These are phyloP conservation scores for Drosophila cracens DNA, from an alignment of 2,888 invertebrate genomes.

Conservation along the genomic window DNA sequence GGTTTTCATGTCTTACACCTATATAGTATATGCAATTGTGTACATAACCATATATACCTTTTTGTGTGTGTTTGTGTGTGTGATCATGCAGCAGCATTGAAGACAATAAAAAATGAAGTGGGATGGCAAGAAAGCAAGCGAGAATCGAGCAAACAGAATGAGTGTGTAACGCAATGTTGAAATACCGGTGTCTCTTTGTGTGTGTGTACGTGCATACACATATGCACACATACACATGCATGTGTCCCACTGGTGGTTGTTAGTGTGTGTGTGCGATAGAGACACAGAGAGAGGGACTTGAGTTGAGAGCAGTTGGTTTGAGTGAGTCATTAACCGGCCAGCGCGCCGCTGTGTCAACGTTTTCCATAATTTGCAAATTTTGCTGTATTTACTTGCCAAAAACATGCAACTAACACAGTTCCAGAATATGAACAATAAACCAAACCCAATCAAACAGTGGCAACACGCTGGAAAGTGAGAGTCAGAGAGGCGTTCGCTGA, in stretches of 20 bases:
- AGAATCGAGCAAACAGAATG: slow-evolving; percentile 46
- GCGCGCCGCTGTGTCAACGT: slow-evolving; percentile 46
- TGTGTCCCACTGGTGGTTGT: slow-evolving; percentile 11
- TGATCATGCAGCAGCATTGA: slow-evolving; percentile 55
- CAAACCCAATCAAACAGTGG: background rate
- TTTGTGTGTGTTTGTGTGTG: background rate
- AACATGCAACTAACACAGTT: slow-evolving; percentile 44
- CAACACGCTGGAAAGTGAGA: slow-evolving; percentile 21
- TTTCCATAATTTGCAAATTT: slow-evolving; percentile 34
- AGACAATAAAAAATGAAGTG: slow-evolving; percentile 53
- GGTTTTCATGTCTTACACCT: slow-evolving; percentile 28
- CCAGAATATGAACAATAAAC: slow-evolving; percentile 6
- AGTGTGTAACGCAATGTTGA: slow-evolving; percentile 66
- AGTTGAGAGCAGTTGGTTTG: slow-evolving; percentile 49
- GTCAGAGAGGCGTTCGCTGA: slow-evolving; percentile 13
- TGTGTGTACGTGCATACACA: background rate
- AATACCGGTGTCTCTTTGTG: slow-evolving; percentile 66
- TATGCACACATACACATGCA: slow-evolving; percentile 10
- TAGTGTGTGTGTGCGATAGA: slow-evolving; percentile 2
- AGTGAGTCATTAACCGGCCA: slow-evolving; percentile 78
- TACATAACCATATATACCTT: slow-evolving; percentile 12
- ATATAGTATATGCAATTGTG: slow-evolving; percentile 14
- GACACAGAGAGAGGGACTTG: slow-evolving; percentile 41
- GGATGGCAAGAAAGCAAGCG: slow-evolving; percentile 48
- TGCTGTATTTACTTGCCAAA: slow-evolving; percentile 33